These are phyloP conservation scores for Lethenteron camtschaticum DNA, from an alignment of 2,113 vertebrate species.

Conservation along the genomic window DNA sequence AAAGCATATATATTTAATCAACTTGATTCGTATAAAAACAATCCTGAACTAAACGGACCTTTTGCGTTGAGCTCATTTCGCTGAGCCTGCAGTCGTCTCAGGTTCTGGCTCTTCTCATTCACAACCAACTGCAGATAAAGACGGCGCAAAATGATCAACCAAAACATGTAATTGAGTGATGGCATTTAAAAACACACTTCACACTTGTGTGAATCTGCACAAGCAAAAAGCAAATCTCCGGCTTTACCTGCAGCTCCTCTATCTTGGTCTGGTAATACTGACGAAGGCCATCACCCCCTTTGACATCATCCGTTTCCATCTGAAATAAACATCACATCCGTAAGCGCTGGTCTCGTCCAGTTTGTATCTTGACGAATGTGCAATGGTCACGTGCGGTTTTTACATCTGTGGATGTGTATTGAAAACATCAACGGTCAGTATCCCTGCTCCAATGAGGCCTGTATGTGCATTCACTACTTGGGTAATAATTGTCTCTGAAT, in stretches of 20 bases:
- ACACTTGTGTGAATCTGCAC: not conserved
- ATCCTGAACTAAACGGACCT: slow-evolving; percentile 23
- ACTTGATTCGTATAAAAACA: too few species aligned
- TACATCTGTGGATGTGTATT: not conserved
- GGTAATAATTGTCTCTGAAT: not conserved
- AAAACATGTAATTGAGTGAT: not conserved
- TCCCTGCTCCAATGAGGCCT: not conserved
- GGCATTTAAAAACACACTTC: not conserved
- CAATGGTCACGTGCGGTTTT: too few species aligned
- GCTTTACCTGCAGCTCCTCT: slow-evolving; percentile 73
- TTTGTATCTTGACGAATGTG: too few species aligned
- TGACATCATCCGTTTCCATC: slow-evolving; percentile 88
- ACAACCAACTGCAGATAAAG: slow-evolving; percentile 46
- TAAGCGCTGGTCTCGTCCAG: not conserved
- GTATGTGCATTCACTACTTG: not conserved
- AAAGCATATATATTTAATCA: too few species aligned
- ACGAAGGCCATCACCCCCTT: slow-evolving; percentile 64
- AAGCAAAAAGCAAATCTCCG: not conserved
- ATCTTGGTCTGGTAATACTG: slow-evolving; percentile 97
- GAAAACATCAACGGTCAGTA: not conserved
- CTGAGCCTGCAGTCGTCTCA: slow-evolving; percentile 76
- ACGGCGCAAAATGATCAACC: not conserved
- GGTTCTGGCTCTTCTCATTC: slow-evolving; percentile 90
- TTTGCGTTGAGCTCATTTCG: slow-evolving; percentile 93
- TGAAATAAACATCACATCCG: slow-evolving; percentile 14